These are phyloP conservation scores for Megaleporinus macrocephalus DNA, from an alignment of 2,113 vertebrate species.

Conservation along the genomic window DNA sequence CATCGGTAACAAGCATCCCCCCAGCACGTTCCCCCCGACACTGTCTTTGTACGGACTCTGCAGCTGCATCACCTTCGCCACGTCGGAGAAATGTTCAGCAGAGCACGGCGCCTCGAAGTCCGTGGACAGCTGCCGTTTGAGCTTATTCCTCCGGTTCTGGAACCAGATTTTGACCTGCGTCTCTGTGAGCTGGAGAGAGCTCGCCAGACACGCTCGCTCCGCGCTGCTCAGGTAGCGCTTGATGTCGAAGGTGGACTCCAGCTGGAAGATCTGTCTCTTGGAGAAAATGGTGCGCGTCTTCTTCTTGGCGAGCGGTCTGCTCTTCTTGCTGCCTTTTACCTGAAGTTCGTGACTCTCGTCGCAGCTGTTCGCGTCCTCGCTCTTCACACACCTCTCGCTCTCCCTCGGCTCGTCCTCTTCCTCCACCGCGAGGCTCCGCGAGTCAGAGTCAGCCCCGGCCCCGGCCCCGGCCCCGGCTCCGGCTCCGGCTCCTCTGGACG, in stretches of 20 bases:
- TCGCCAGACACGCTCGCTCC: conserved; percentile 80
- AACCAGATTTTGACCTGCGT: conserved; percentile 86
- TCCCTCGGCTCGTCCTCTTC: conserved; percentile 45
- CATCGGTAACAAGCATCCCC: conserved; percentile 80
- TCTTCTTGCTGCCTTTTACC: conserved; percentile 59
- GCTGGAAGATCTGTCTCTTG: conserved; percentile 85
- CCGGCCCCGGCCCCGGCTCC: too few species aligned
- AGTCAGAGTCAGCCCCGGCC: not conserved
- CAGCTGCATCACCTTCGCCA: conserved; percentile 71
- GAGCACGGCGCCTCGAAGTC: conserved; percentile 73
- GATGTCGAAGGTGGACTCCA: conserved; percentile 85
- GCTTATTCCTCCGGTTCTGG: conserved; percentile 83
- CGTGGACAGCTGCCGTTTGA: conserved; percentile 82
- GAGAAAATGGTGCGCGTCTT: conserved; percentile 89
- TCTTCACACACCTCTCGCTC: conserved; percentile 55
- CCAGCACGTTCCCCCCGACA: conserved; percentile 71
- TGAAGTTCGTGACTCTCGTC: too few species aligned
- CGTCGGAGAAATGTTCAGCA: conserved; percentile 62
- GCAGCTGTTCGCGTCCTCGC: conserved; percentile 54
- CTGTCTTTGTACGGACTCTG: conserved; percentile 80
- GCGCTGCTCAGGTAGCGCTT: conserved; percentile 87
- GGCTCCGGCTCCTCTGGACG: conserved; percentile 34
- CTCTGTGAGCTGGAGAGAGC: conserved; percentile 80
- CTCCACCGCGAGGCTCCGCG: conserved; percentile 43
- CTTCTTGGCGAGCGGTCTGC: conserved; percentile 73